Conservation (phyloP, 2,888 invertebrate species). For the Cephus sareptanus region DNA sequence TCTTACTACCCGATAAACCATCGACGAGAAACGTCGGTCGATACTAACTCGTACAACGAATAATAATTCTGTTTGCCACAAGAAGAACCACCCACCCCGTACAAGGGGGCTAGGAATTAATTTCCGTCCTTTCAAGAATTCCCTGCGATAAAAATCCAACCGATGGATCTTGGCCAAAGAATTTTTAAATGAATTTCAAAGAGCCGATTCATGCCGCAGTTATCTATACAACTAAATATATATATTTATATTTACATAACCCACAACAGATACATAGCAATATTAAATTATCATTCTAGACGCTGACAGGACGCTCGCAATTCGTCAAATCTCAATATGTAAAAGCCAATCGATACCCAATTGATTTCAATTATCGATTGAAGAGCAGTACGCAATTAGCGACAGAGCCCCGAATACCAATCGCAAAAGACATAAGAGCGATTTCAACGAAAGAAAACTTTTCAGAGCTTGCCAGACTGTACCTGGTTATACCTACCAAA, state of each 20-base stretch:
- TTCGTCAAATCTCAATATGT: neutral
- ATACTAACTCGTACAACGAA: neutral
- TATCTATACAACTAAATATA: neutral
- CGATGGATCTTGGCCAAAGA: neutral
- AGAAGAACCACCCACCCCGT: neutral
- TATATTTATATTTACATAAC: too few species aligned
- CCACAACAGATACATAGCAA: too few species aligned
- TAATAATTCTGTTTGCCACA: neutral
- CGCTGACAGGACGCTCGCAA: neutral
- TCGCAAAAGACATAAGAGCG: neutral
- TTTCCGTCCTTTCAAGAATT: neutral
- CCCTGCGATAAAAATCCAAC: neutral
- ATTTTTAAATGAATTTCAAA: neutral
- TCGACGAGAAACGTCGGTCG: neutral
- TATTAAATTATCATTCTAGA: too few species aligned
- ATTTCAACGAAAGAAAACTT: neutral
- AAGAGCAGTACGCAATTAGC: neutral
- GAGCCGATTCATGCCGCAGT: neutral
- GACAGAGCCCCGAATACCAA: neutral
- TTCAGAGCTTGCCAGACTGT: neutral
- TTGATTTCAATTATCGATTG: neutral
- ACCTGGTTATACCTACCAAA: neutral
- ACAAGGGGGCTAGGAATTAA: neutral
- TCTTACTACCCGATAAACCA: neutral
- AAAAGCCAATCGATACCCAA: neutral